Evolutionary conservation across 2,113 vertebrate species (phyloP).

Genomic region (Heterotis niloticus): DNA sequence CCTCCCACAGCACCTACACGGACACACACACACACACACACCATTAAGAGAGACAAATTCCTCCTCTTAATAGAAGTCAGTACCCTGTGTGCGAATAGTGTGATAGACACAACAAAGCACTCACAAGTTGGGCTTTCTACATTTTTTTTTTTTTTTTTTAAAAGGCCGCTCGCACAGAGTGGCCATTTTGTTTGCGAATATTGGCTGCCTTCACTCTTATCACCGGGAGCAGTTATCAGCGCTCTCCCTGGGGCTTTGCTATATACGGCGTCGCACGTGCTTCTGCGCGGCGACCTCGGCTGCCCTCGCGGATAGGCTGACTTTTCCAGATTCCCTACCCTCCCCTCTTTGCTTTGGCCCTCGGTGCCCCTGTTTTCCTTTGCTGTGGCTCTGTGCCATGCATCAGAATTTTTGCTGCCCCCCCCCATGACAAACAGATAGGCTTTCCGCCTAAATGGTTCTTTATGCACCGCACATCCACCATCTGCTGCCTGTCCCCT

Average conservation of each 20-base stretch:
- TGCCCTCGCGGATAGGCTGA: neutral
- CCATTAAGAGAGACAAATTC: too few species aligned
- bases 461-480: neutral
- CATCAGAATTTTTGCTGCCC: neutral
- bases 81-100: neutral
- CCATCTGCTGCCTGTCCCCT: neutral
- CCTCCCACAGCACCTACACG: too few species aligned
- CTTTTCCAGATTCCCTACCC: neutral
- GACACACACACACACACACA: neutral
- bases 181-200: neutral
- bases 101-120: neutral
- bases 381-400: neutral
- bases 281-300: conserved; percentile 1
- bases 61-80: neutral
- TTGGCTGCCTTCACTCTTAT: conserved; percentile 8
- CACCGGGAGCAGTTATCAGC: neutral
- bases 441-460: neutral
- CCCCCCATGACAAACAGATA: neutral
- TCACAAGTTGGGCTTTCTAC: too few species aligned
- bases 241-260: neutral
- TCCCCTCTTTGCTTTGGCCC: neutral
- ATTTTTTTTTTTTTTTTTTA: too few species aligned
- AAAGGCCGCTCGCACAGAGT: too few species aligned
- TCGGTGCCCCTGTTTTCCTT: neutral
- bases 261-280: neutral